Base-by-base conservation (phyloP, 2,113 vertebrate genomes). In the Lampris megalopsis region DNA sequence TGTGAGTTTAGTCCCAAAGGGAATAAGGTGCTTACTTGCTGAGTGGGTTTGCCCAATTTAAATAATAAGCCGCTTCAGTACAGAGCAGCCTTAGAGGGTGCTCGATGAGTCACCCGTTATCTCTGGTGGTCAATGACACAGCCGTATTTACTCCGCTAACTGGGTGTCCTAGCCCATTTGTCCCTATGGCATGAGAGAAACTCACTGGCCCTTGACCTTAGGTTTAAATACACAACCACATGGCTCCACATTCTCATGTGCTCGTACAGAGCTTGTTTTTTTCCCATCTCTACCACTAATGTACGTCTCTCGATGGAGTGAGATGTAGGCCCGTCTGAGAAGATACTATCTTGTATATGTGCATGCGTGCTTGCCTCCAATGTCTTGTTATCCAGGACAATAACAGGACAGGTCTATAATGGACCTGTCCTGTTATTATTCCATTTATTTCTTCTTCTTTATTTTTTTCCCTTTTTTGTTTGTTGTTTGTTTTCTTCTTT, bases 201-300 rank as follows among this genome's bases (percentile, higher is more conserved):
- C 57, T 82, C 76, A 80, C 72, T 73, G 50, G 71, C 63, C 81
- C 81, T 54, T 85, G 87, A 87, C 87, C 90, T 82, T 38, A 38
- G 68, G 83, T 76, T 83, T 87, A 83, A 90, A 76, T 63, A 91
- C 84, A 84, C 65, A 77, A 24, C 77, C 57, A 81, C 64, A 72
- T 71, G 58, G 13, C 61, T 63, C 43, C 72, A 41, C 83, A 41
- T 84, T 85, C 79, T 73, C 54, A 49, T 38, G 65, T 13, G 56
- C 72, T 59, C 50, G 43, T 50, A 47, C 62, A 56, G 62, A 13
- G 74, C 49, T 71, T 38, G 36, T 5, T n/a, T 47, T 76, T 77
- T 63, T 2, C 1, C 38, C 75, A 78, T 54, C 53, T 75, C 40
- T 63, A 37, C 13, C 48, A 57, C 11, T 65, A 58, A 24, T 70